A percentile compares a stretch with the other conserved stretches of the same genome.
Evolutionary conservation across 2,113 vertebrate species (phyloP).

Genomic region (Macheiramphus alcinus): DNA sequence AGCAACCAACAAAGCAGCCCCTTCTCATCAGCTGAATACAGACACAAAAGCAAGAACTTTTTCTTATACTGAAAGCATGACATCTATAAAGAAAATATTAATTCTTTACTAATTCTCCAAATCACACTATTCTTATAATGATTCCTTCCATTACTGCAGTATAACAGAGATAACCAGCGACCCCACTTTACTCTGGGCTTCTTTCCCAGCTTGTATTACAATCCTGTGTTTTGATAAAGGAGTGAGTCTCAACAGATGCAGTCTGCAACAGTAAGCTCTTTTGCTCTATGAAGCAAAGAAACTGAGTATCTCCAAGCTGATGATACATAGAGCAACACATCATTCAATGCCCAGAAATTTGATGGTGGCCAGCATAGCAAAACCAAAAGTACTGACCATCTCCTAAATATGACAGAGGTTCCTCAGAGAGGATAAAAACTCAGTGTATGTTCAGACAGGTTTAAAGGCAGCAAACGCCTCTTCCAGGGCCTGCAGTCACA

Average conservation of each 20-base stretch:
- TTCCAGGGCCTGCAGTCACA: not conserved
- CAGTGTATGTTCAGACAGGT: not conserved
- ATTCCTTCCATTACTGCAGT: not conserved
- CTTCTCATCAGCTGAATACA: not conserved
- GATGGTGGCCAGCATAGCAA: not conserved
- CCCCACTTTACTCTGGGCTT: not conserved
- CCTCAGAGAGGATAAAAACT: not conserved
- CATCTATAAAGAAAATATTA: not conserved
- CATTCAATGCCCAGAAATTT: not conserved
- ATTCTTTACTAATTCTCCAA: not conserved
- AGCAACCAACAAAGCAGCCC: not conserved
- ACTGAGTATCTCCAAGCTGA: not conserved
- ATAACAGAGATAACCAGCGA: not conserved
- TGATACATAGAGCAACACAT: rapidly evolving
- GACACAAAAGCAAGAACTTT: not conserved
- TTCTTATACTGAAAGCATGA: not conserved
- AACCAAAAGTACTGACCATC: not conserved
- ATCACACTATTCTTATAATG: not conserved
- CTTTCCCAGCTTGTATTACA: not conserved
- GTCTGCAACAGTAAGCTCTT: not conserved
- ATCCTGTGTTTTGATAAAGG: not conserved
- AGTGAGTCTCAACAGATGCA: not conserved
- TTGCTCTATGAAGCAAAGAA: not conserved
- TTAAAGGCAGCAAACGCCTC: not conserved
- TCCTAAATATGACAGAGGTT: not conserved